phyloP scores from a whole-genome alignment of 2,888 invertebrate genomes.

The Zygothrica quintamaculata region DNA sequence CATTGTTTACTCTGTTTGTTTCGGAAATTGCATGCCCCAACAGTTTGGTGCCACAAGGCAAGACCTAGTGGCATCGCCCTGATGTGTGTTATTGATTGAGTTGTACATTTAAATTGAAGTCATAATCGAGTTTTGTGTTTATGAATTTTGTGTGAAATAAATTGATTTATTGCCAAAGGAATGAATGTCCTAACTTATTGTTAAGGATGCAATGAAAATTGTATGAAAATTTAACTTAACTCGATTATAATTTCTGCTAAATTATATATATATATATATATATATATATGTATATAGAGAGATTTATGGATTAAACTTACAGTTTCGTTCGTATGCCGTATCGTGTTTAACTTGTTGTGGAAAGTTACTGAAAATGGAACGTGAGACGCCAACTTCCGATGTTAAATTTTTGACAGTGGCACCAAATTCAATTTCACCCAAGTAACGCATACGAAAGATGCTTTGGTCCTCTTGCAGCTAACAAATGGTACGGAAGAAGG shows the following conservation, averaged over 20 bases:
- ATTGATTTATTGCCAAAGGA: slow-evolving; percentile 3
- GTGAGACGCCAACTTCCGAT: slow-evolving; percentile 84
- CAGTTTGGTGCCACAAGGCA: not conserved
- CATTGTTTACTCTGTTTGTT: slow-evolving; percentile 14
- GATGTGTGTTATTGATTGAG: slow-evolving; percentile 59
- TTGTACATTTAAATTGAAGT: slow-evolving; percentile 61
- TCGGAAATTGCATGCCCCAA: slow-evolving; percentile 35
- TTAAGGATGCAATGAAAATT: not conserved
- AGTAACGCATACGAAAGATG: slow-evolving; percentile 84
- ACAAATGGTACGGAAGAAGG: slow-evolving; percentile 59
- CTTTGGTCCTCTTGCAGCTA: slow-evolving; percentile 85
- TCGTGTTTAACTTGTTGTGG: slow-evolving; percentile 84
- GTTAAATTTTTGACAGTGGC: slow-evolving; percentile 84
- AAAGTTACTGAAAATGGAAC: slow-evolving; percentile 84
- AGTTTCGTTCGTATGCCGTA: slow-evolving; percentile 83
- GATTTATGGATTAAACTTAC: slow-evolving; percentile 75
- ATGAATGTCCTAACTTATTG: not conserved
- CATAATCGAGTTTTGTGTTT: slow-evolving; percentile 54
- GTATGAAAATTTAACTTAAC: slow-evolving; percentile 2
- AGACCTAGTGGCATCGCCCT: not conserved
- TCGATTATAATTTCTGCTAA: too few species aligned
- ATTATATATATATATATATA: too few species aligned
- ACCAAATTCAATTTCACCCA: slow-evolving; percentile 84
- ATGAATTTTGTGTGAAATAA: not conserved
- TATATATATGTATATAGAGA: too few species aligned